These are phyloP conservation scores for Penaeus chinensis DNA, from an alignment of 1,140 invertebrate genomes.

Conservation along the genomic window DNA sequence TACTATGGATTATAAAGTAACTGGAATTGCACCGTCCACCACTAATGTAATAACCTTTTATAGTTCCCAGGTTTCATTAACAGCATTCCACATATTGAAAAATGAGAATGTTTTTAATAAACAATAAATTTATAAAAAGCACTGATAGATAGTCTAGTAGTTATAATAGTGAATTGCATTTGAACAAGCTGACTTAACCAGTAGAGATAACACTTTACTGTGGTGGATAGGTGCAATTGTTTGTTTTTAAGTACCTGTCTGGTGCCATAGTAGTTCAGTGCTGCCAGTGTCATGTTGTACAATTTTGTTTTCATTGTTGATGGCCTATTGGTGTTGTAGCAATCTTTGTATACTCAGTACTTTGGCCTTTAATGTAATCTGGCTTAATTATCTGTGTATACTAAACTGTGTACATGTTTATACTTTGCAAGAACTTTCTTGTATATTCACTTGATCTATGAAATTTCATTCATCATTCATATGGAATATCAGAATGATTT, in stretches of 20 bases:
- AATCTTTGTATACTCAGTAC: not conserved
- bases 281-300: slow-evolving; percentile 41
- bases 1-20: not conserved
- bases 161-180: too few species aligned
- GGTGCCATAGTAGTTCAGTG: slow-evolving; percentile 50
- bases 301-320: slow-evolving; percentile 22
- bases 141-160: too few species aligned
- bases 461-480: too few species aligned
- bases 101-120: not conserved
- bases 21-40: not conserved
- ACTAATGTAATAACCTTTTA: not conserved
- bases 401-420: too few species aligned
- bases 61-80: not conserved
- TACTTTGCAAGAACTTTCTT: too few species aligned
- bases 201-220: not conserved
- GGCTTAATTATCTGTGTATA: too few species aligned
- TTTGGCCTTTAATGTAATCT: too few species aligned
- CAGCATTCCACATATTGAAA: slow-evolving; percentile 34
- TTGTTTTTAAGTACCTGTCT: slow-evolving; percentile 34
- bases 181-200: not conserved
- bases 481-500: slow-evolving; percentile 18
- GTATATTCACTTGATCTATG: too few species aligned
- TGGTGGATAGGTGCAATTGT: slow-evolving; percentile 29
- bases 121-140: too few species aligned
- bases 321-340: slow-evolving; percentile 24